Conservation (phyloP, 2,797 vertebrate species). For the Limnodromus scolopaceus region DNA sequence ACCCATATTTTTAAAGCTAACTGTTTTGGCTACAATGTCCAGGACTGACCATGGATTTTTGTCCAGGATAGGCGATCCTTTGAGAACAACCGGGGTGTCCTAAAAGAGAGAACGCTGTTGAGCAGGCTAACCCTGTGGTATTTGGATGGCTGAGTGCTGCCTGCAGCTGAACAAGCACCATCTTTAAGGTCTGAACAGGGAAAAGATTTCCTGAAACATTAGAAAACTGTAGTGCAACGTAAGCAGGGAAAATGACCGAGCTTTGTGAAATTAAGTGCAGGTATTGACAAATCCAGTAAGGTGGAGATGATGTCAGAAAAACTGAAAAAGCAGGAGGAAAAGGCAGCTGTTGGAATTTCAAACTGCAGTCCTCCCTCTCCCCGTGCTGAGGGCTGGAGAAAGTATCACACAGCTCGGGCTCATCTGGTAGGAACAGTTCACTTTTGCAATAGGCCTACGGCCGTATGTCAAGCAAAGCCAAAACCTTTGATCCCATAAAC, state of each 20-base stretch:
- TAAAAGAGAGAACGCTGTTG: background rate
- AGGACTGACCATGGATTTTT: background rate
- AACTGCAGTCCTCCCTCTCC: background rate
- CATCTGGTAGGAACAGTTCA: background rate
- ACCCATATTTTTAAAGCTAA: background rate
- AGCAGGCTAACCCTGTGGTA: background rate
- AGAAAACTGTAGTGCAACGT: background rate
- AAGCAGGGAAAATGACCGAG: background rate
- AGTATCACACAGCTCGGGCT: background rate
- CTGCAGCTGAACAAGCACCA: background rate
- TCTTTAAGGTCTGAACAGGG: background rate
- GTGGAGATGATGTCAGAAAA: background rate
- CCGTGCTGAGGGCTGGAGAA: background rate
- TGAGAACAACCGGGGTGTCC: background rate
- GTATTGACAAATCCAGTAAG: background rate
- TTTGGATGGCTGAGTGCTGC: background rate
- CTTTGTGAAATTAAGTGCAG: background rate
- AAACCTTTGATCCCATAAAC: background rate
- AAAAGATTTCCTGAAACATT: background rate
- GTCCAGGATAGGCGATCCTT: background rate
- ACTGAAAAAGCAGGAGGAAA: background rate
- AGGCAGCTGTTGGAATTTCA: background rate
- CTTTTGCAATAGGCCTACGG: background rate
- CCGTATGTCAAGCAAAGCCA: background rate
- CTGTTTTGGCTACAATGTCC: background rate